phyloP scores from a whole-genome alignment of 2,888 invertebrate genomes.

The Acanthosepion lycidas region DNA sequence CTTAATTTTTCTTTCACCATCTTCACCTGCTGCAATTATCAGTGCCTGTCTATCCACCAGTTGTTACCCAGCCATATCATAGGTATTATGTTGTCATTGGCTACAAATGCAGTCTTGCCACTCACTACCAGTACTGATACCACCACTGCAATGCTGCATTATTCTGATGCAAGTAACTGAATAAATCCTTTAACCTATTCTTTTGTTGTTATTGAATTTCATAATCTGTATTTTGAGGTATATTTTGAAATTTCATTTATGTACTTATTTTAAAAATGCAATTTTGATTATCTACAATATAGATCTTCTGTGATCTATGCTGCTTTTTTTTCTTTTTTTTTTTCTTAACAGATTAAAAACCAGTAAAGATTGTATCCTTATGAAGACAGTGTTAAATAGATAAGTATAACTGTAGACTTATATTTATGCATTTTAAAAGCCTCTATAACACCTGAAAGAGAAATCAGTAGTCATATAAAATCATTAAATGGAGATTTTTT shows the following conservation, averaged over 20 bases:
- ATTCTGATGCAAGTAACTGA: not conserved
- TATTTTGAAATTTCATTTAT: not conserved
- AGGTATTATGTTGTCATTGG: not conserved
- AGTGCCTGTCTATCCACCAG: not conserved
- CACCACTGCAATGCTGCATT: not conserved
- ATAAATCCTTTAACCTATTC: conserved; percentile 2
- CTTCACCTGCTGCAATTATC: conserved; percentile 8
- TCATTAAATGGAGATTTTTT: not conserved
- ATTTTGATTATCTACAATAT: not conserved
- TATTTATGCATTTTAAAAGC: not conserved
- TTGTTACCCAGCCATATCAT: not conserved
- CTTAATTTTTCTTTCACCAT: not conserved
- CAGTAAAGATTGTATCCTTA: not conserved
- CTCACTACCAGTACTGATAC: not conserved
- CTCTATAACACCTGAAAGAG: not conserved
- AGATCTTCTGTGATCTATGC: not conserved
- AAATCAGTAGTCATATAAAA: not conserved
- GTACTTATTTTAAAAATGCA: not conserved
- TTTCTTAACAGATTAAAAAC: not conserved
- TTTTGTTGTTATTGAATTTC: not conserved
- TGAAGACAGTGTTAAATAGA: not conserved
- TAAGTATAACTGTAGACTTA: not conserved
- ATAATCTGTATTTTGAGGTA: not conserved
- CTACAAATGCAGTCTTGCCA: conserved; percentile 9
- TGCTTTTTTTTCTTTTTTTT: not conserved